Percentiles rank a stretch among this genome's conserved stretches.
phyloP scores from a whole-genome alignment of 1,140 invertebrate species.

The Lerema accius region DNA sequence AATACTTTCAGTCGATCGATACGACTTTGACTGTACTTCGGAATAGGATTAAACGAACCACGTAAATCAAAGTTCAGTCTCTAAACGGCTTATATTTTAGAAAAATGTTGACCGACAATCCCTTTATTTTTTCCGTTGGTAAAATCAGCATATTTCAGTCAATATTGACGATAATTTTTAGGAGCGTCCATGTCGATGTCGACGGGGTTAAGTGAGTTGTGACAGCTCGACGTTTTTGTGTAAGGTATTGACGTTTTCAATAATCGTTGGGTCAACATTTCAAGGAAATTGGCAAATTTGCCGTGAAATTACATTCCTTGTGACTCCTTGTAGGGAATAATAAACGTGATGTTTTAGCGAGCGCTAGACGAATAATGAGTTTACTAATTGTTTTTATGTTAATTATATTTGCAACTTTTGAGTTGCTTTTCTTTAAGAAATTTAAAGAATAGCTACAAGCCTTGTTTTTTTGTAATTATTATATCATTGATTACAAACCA shows the following conservation, averaged over 20 bases:
- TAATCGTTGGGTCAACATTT: conserved; percentile 28
- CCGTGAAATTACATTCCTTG: conserved; percentile 4
- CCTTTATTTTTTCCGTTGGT: conserved; percentile 18
- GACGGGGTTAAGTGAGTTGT: conserved; percentile 30
- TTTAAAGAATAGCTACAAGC: too few species aligned
- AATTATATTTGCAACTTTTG: too few species aligned
- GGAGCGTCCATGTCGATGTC: conserved; percentile 17
- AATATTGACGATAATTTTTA: conserved; percentile 28
- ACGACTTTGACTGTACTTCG: too few species aligned
- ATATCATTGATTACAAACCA: too few species aligned
- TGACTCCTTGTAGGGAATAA: neutral
- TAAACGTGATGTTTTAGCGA: neutral
- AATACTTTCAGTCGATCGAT: too few species aligned
- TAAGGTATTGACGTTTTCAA: conserved; percentile 28
- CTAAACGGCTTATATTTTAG: conserved; percentile 23
- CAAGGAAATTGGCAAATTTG: conserved; percentile 5
- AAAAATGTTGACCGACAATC: conserved; percentile 25
- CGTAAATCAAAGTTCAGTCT: too few species aligned
- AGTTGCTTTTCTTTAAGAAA: too few species aligned
- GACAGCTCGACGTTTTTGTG: conserved; percentile 21
- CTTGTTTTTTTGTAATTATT: too few species aligned
- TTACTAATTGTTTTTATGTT: neutral
- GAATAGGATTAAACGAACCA: too few species aligned
- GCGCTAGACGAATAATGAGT: neutral
- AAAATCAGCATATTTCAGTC: conserved; percentile 33